Evolutionary conservation across 2,888 invertebrate species (phyloP), one percentile per base, ranked within the genome.

Genomic region (Megaustenia siamemsis): DNA sequence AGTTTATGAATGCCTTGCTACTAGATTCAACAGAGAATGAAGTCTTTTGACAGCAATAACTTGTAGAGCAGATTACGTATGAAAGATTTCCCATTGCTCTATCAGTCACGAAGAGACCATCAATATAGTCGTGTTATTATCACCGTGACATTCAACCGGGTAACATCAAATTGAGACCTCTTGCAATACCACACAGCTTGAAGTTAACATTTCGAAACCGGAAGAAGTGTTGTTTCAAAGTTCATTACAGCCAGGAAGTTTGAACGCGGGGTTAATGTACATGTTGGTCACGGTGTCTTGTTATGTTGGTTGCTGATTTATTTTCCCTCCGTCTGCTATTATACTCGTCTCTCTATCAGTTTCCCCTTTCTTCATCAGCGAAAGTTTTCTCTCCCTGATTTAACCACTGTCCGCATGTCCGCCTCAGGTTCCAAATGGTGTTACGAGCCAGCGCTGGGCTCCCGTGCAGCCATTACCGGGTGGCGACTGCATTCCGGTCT

Each of bases 211-310:
- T 82, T 82, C 76, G 40, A 76, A 82, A 76, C 82, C 80, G 80
- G 80, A 80, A 80, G 80, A 15, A 21, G 69, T 49, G 80, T 80
- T 35, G 49, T 69, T 35, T 56, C 69, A 80, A 68, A 49, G 68
- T 80, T 80, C 80, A 80, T 80, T 80, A 49, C 80, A 49, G 80
- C 43, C 80, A 69, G 80, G 80, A 80, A 38, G 80, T 80, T 69
- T 35, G 80, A 80, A n/a, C 28, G 80, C 69, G 43, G 79, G 49
- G 79, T 66, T 79, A 79, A 79, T 79, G 79, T 49, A 79, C 68
- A 35, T 45, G 45, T 28, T 68, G 43, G 79, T 12, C 68, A 76
- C 45, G 45, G 79, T 18, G 75, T 77, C 60, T 53, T 77, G 60
- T 77, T 66, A 35, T 10, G 12, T 49, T 69, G 35, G 80, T 53